Evolutionary conservation across 2,113 vertebrate species (phyloP), one percentile per base, ranked within the genome.

Genomic region (Steatornis caripensis): DNA sequence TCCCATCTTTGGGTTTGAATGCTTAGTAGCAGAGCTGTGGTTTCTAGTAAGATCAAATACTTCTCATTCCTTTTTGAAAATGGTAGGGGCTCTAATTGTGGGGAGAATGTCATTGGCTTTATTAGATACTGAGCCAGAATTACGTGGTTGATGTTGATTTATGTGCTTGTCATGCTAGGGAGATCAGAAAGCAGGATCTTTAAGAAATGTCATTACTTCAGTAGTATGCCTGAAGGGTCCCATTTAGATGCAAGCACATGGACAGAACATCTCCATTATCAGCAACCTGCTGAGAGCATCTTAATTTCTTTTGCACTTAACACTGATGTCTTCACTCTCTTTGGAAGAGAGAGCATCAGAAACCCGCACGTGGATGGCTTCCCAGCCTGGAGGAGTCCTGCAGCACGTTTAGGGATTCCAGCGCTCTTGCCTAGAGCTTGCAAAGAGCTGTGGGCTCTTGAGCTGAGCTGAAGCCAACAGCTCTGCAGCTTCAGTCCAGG

Each of bases 321-420:
- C 48, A 8, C 16, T 1, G 0, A 3, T 23, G 21, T 22, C 19
- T 27, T 29, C 9, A 1, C 49, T 43, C 0, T 0, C 22, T 26
- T 26, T 5, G 86, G 45, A 15, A 51, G 39, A 57, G 29, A 30
- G 48, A 15, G 19, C 10, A 5, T 26, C 29, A 19, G 3, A 12
- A 23, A 10, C 36, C 29, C 3, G 1, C 0, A 4, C 46, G 65
- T 10, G 54, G 36, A 2, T 60, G 15, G 24, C 39, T 81, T 39
- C 54, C 49, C 54, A 60, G 80, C 68, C 64, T 8, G 77, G 11
- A 13, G 57, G 5, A 10, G 36, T 6, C 37, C 80, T 26, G 43
- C 74, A 36, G 62, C 5, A 0, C 1, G 15, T 9, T 4, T 3
- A 14, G 65, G 66, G 61, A 12, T 15, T 32, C 30, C 51, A 8